These are phyloP conservation scores for Tragelaphus imberbis DNA, from an alignment of 2,113 vertebrate genomes.

Conservation along the genomic window DNA sequence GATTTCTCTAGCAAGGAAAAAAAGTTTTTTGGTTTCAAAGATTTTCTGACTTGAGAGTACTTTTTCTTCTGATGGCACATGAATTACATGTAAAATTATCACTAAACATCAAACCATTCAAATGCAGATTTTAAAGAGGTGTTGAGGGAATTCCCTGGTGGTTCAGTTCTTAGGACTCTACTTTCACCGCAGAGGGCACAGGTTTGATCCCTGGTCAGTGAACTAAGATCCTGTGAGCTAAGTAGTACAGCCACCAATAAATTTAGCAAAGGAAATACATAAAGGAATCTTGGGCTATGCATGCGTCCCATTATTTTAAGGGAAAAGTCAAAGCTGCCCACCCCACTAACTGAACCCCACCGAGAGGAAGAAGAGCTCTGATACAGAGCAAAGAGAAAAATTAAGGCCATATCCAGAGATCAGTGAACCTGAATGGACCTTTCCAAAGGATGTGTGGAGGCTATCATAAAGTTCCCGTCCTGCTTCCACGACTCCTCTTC, in stretches of 20 bases:
- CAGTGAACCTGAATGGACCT: background rate
- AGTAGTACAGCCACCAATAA: background rate
- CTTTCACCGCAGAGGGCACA: background rate
- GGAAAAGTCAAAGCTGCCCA: background rate
- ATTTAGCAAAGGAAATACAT: background rate
- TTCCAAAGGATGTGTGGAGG: background rate
- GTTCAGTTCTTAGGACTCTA: background rate
- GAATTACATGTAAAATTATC: conserved; percentile 13
- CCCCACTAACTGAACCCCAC: background rate
- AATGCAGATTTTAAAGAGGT: background rate
- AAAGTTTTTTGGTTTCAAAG: background rate
- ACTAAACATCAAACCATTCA: background rate
- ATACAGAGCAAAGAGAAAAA: background rate
- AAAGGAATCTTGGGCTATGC: background rate
- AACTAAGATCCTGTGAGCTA: background rate
- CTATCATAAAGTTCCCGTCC: background rate
- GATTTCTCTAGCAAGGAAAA: background rate
- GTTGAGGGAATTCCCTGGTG: background rate
- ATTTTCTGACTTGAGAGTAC: background rate
- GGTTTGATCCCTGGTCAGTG: background rate
- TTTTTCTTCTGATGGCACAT: background rate
- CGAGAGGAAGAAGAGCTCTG: background rate
- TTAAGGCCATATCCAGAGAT: background rate
- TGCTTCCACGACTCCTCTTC: background rate
- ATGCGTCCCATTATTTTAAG: background rate